Evolutionary conservation across 2,113 vertebrate genomes (phyloP).

Genomic region (Serinus canaria): DNA sequence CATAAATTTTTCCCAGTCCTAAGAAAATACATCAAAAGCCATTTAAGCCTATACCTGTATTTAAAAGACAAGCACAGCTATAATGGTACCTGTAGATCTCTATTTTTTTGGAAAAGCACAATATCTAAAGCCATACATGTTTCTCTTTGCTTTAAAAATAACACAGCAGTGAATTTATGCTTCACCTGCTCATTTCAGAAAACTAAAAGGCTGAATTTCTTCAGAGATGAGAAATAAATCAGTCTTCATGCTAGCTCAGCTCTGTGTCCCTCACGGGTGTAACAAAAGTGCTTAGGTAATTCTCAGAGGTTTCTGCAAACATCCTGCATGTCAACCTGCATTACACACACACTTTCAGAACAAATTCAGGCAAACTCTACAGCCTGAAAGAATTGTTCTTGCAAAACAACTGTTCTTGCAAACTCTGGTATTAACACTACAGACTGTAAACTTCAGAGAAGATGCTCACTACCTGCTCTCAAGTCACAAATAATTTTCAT

Average conservation of each 20-base stretch:
- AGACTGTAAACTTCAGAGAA: background rate
- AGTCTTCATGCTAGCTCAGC: background rate
- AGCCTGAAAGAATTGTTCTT: background rate
- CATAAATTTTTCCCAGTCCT: background rate
- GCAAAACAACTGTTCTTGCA: background rate
- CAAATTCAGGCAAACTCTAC: background rate
- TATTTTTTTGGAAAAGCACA: background rate
- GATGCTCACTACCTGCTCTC: background rate
- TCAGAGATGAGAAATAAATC: constrained; percentile 25
- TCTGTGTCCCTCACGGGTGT: background rate
- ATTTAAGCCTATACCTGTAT: background rate
- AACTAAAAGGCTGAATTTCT: background rate
- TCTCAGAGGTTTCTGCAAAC: background rate
- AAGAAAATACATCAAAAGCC: background rate
- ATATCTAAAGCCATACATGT: background rate
- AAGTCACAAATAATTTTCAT: background rate
- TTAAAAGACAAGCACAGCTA: background rate
- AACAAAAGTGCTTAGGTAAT: background rate
- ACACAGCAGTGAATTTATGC: background rate
- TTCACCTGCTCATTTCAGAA: background rate
- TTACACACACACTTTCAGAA: background rate
- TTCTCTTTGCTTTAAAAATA: background rate
- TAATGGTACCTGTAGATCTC: background rate
- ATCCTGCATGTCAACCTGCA: background rate
- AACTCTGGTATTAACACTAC: background rate